phyloP scores from a whole-genome alignment of 2,797 vertebrate genomes.

The Apogon hyalosoma region DNA sequence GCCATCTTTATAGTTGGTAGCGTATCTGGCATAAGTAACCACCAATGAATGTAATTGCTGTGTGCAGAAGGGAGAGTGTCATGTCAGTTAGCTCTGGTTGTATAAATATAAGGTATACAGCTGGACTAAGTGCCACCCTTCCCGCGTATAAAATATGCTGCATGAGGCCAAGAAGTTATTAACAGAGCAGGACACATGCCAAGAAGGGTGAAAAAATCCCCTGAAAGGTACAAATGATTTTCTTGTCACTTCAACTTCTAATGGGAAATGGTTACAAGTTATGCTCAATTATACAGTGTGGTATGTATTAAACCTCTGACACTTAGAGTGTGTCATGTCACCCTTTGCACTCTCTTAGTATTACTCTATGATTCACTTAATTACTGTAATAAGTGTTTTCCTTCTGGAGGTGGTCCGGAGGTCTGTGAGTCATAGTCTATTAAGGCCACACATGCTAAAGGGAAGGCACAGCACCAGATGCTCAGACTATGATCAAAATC shows the following conservation, averaged over 20 bases:
- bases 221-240: slow-evolving; percentile 51
- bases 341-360: slow-evolving; percentile 41
- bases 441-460: slow-evolving; percentile 68
- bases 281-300: slow-evolving; percentile 38
- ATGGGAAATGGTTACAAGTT: slow-evolving; percentile 47
- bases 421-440: slow-evolving; percentile 74
- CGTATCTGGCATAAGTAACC: slow-evolving; percentile 81
- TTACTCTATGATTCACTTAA: slow-evolving; percentile 75
- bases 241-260: slow-evolving; percentile 48
- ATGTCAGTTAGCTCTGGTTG: slow-evolving; percentile 82
- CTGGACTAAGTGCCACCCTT: slow-evolving; percentile 76
- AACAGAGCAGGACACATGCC: slow-evolving; percentile 55
- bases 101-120: slow-evolving; percentile 81
- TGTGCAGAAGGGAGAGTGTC: slow-evolving; percentile 80
- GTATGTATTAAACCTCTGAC: slow-evolving; percentile 29
- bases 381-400: slow-evolving; percentile 81
- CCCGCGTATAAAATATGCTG: slow-evolving; percentile 65
- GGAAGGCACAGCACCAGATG: slow-evolving; percentile 59
- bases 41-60: slow-evolving; percentile 85
- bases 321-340: slow-evolving; percentile 40
- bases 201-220: slow-evolving; percentile 41
- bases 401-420: slow-evolving; percentile 74
- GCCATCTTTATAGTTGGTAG: slow-evolving; percentile 82
- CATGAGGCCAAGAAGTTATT: slow-evolving; percentile 69
- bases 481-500: slow-evolving; percentile 61